Evolutionary conservation across 2,113 vertebrate genomes (phyloP).

Genomic region (Pomatorhinus ruficollis): DNA sequence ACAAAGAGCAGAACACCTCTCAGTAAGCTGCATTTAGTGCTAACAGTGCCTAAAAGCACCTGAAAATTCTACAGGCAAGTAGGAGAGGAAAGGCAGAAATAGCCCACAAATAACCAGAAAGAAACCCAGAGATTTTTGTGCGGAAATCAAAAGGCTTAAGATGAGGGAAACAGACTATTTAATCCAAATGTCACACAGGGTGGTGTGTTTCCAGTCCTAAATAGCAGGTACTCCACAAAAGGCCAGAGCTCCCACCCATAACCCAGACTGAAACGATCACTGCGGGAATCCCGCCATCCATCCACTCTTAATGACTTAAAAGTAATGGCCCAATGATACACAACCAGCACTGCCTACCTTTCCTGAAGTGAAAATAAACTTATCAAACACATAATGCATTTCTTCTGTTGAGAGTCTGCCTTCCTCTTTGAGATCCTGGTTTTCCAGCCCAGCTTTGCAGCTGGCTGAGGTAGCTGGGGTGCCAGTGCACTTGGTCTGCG

Average conservation of each 20-base stretch:
- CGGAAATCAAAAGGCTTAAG: neutral
- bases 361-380: conserved; percentile 95
- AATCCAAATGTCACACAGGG: neutral
- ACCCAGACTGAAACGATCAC: neutral
- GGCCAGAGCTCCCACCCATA: neutral
- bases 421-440: conserved; percentile 68
- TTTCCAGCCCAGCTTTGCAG: conserved; percentile 71
- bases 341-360: conserved; percentile 78
- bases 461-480: conserved; percentile 80
- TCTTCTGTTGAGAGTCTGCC: conserved; percentile 76
- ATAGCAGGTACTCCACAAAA: neutral
- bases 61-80: neutral
- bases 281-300: neutral
- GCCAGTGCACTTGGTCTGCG: conserved; percentile 59
- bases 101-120: neutral
- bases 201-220: neutral
- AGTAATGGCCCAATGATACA: neutral
- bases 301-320: neutral
- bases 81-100: neutral
- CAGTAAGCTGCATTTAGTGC: neutral
- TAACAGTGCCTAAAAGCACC: neutral
- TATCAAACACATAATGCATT: conserved; percentile 92
- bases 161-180: neutral
- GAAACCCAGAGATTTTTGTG: neutral
- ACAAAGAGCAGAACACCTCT: neutral